Evolutionary conservation across 1,140 invertebrate genomes (phyloP), one percentile per base, ranked within the genome.

Genomic region (Drosophila azteca): DNA sequence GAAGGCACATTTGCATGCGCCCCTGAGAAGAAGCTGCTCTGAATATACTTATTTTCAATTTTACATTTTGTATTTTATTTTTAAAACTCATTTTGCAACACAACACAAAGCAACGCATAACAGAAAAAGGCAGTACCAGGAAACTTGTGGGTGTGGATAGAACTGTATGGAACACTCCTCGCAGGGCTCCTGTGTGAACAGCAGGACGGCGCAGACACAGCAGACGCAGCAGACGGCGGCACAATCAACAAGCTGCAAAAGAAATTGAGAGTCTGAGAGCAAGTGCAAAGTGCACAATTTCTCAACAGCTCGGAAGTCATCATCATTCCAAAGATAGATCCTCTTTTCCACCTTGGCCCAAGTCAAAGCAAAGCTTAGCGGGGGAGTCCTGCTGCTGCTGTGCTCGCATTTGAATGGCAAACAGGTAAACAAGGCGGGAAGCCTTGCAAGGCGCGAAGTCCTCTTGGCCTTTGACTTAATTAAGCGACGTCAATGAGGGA

Each of bases 21-120:
- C 77, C 35, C 13, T 4, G 35, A 13, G 54, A 85, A 71, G 53
- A 70, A 81, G 62, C 81, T 81, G 50, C 79, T 52, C 51, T 35
- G 61, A 69, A 77, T 81, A 77, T 68, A 74, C 62, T 79, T 75
- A 74, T 77, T 74, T 81, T 60, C 51, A 51, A 81, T 77, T 75
- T 77, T 63, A 22, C 8, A n/a, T 35, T 72, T 64, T 55, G 49
- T 59, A 44, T 63, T 73, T 72, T 63, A 45, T 49, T 60, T 50
- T 64, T 74, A 54, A 75, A 81, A 81, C 73, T 74, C 60, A 87
- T 78, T 87, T 85, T 87, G 45, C 64, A 51, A 66, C 77, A 76
- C 61, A 72, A 26, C 4, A 26, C 24, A 26, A 0, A 24, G 24
- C 43, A 57, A 11, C 26, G 35, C 60, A 62, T 51, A 49, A 39